These are phyloP conservation scores for Nyctalus aviator DNA, from an alignment of 2,797 vertebrate genomes.

Conservation along the genomic window DNA sequence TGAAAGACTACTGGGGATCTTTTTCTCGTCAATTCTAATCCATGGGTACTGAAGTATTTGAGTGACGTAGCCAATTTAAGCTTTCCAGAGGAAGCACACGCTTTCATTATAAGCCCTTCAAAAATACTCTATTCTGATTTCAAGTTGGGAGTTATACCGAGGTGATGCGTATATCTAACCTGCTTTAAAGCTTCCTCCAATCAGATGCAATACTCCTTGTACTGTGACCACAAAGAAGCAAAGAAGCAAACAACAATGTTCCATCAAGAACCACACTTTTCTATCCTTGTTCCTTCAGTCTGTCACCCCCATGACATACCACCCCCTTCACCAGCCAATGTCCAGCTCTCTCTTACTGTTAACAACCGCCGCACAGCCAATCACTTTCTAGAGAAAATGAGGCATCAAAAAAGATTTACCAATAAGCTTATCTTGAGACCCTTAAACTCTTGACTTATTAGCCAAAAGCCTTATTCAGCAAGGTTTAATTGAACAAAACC, in stretches of 20 bases:
- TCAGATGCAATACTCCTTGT: background rate
- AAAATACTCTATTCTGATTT: constrained; percentile 55
- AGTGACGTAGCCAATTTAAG: constrained; percentile 47
- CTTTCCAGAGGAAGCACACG: constrained; percentile 41
- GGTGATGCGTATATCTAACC: constrained; percentile 21
- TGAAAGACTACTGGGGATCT: constrained; percentile 41
- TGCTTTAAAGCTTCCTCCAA: constrained; percentile 44
- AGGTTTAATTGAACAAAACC: constrained; percentile 56
- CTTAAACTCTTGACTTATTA: constrained; percentile 38
- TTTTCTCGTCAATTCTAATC: constrained; percentile 51
- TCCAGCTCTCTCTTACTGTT: constrained; percentile 2
- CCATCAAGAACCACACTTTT: constrained; percentile 10
- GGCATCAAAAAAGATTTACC: constrained; percentile 18
- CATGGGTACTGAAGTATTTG: constrained; percentile 52
- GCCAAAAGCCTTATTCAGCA: constrained; percentile 56
- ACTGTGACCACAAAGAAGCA: constrained; percentile 38
- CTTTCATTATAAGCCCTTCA: constrained; percentile 63
- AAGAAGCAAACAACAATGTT: constrained; percentile 25
- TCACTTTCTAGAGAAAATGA: constrained; percentile 48
- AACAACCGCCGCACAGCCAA: constrained; percentile 38
- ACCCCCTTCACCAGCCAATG: background rate
- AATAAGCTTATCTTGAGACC: constrained; percentile 40
- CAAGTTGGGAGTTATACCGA: background rate
- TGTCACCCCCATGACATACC: constrained; percentile 24
- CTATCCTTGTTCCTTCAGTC: constrained; percentile 28